Conservation (phyloP, 2,797 vertebrate genomes). For the Spinibarbus caldwelli region DNA sequence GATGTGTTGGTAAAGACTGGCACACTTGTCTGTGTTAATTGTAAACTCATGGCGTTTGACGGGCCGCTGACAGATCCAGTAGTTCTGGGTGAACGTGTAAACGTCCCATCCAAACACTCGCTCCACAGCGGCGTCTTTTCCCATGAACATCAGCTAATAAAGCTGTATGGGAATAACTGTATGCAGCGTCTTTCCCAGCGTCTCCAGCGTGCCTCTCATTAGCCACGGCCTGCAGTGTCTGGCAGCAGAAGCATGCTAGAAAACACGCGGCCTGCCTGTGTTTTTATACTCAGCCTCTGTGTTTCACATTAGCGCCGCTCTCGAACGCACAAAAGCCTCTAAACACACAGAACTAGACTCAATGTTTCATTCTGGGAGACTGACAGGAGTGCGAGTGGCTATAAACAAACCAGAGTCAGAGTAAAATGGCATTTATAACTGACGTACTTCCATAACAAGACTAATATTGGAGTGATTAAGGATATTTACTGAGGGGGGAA, state of each 20-base stretch:
- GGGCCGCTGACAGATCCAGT: not conserved
- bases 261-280: conserved; percentile 38
- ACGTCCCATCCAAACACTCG: not conserved
- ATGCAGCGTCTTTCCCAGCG: conserved; percentile 22
- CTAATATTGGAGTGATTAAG: not conserved
- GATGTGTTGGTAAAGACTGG: not conserved
- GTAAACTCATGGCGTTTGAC: not conserved
- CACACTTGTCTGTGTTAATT: not conserved
- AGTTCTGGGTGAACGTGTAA: not conserved
- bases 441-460: not conserved
- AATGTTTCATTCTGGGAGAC: no score
- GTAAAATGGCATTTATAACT: not conserved
- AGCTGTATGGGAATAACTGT: conserved; percentile 20
- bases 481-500: not conserved
- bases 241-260: conserved; percentile 47
- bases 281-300: conserved; percentile 71
- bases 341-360: conserved; percentile 7
- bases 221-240: conserved; percentile 62
- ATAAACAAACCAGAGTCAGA: not conserved
- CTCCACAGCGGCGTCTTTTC: not conserved
- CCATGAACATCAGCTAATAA: conserved; percentile 5
- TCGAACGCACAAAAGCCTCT: not conserved
- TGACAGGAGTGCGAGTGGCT: not conserved
- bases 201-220: conserved; percentile 62
- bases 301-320: conserved; percentile 69